Base-by-base conservation (phyloP, 2,797 vertebrate genomes). In the Periparus ater region DNA sequence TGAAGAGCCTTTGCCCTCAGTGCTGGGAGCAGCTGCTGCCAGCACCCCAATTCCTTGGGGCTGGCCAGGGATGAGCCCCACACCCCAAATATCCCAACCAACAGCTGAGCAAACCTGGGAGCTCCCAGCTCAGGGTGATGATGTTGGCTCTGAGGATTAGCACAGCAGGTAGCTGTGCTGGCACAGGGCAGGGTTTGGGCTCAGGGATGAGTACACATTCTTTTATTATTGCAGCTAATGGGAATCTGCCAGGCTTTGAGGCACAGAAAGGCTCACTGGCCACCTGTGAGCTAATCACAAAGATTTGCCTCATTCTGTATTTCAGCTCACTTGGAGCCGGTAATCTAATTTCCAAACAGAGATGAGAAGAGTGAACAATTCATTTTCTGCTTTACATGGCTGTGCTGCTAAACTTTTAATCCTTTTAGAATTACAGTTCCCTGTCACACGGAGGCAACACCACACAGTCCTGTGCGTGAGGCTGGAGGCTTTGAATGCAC, bases 191-290 rank as follows among this genome's bases (percentile, higher is more conserved):
- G 96, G 70, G 76, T 83, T 96, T 98, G 98, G 98, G 97, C 97
- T 80, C 91, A 95, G 96, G 97, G 98, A 97, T 97, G 96, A 97
- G 97, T 94, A 97, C 97, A 96, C 95, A 94, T 97, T 97, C 96
- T 98, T 92, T 97, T 96, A 96, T 97, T 95, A 96, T 91, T 88
- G 97, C 97, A 97, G 98, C 98, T 98, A 98, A 97, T 92, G 84
- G 94, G 92, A 98, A 97, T 98, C 97, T 97, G 97, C 97, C 97
- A 93, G 96, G 85, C 97, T 98, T 97, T 98, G 96, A 96, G 94
- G 91, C 93, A 71, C 48, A 82, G 95, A 95, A 97, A 97, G 96
- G 96, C 89, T 96, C 96, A 67, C 78, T 79, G 95, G 93, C 93
- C 93, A 85, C 95, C 93, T 88, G 50, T 86, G 73, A 95, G 95